Percentiles rank a stretch among this genome's conserved stretches.
Conservation (phyloP, 1,140 invertebrate genomes). For the Apis florea region DNA sequence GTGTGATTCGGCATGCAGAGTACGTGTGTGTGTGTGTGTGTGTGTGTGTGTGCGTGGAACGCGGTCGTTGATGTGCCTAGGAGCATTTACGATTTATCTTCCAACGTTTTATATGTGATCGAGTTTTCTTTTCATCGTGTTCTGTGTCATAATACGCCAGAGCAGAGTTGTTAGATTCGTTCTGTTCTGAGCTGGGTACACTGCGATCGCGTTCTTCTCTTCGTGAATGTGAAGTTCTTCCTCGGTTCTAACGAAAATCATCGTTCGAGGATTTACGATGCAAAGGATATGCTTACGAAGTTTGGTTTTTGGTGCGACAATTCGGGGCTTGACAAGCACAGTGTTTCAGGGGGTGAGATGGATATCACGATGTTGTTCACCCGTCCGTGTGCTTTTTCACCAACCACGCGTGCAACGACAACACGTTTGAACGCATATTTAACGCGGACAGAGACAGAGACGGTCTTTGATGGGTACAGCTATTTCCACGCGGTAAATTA, state of each 20-base stretch:
- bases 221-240: background rate
- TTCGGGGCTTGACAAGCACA: conserved; percentile 19
- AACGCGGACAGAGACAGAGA: background rate
- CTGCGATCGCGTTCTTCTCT: background rate
- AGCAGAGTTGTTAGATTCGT: background rate
- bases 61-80: background rate
- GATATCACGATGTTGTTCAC: background rate
- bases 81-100: too few relatives aligned
- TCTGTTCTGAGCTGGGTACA: background rate
- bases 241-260: too few relatives aligned
- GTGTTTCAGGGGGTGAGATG: background rate
- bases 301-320: background rate
- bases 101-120: too few relatives aligned
- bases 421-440: conserved; percentile 19
- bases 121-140: background rate
- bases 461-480: background rate
- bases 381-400: background rate
- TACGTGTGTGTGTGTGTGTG: too few relatives aligned
- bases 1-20: background rate
- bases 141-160: too few relatives aligned
- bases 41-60: background rate
- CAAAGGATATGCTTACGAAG: background rate
- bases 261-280: too few relatives aligned
- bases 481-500: conserved; percentile 6
- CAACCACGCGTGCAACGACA: background rate